Evolutionary conservation across 1,140 invertebrate genomes (phyloP).

Genomic region (Pachyrhynchus sulphureomaculatus): DNA sequence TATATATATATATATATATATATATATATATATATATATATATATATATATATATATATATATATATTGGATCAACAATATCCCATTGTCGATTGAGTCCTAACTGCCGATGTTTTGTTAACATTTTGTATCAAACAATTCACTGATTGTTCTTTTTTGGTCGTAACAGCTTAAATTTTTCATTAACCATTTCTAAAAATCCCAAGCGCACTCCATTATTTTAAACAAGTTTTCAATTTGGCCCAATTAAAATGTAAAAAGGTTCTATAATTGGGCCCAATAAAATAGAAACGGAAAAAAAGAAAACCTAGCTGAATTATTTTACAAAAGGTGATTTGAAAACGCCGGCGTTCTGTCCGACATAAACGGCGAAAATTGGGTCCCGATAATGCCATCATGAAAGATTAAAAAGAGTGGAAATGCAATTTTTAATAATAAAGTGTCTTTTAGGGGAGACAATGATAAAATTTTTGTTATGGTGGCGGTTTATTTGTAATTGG

Average conservation of each 20-base stretch:
- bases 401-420: constrained; percentile 13
- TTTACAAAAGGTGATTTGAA: constrained; percentile 3
- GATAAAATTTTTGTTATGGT: neutral
- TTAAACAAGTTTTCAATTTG: constrained; percentile 22
- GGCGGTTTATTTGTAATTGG: neutral
- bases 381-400: constrained; percentile 2
- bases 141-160: too few species aligned
- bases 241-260: constrained; percentile 17
- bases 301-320: constrained; percentile 1
- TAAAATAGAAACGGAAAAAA: constrained; percentile 6
- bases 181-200: neutral
- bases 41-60: too few species aligned
- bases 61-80: too few species aligned
- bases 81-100: too few species aligned
- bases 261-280: constrained; percentile 8
- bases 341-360: neutral
- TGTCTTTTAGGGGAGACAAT: constrained; percentile 7
- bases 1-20: too few species aligned
- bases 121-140: too few species aligned
- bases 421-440: constrained; percentile 25
- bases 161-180: constrained; percentile 1
- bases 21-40: too few species aligned
- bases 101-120: too few species aligned
- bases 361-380: neutral
- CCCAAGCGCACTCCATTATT: constrained; percentile 6